Percentiles rank a stretch among this genome's conserved stretches.
These are phyloP conservation scores for Corythoichthys haematopterus DNA, from an alignment of 2,113 vertebrate genomes.

Conservation along the genomic window DNA sequence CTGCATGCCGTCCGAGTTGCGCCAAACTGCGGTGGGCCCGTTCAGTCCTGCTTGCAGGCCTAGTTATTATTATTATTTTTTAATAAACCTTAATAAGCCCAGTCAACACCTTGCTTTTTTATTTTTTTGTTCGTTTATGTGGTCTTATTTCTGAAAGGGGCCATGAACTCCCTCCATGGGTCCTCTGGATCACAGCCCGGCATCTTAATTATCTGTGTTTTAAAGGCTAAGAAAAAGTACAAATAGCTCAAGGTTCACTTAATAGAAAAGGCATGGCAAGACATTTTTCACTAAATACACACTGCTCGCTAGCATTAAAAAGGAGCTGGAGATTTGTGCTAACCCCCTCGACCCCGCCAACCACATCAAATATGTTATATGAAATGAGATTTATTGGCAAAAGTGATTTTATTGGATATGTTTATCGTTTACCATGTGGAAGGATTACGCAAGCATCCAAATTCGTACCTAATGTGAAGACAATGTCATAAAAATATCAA, in stretches of 20 bases:
- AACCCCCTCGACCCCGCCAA: neutral
- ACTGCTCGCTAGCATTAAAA: neutral
- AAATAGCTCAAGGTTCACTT: slow-evolving; percentile 23
- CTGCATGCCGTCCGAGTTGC: too few species aligned
- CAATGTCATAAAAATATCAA: neutral
- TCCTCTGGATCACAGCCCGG: slow-evolving; percentile 12
- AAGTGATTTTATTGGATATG: neutral
- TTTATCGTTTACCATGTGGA: neutral
- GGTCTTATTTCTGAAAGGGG: neutral
- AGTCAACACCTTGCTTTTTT: slow-evolving; percentile 2
- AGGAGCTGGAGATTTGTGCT: neutral
- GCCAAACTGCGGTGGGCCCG: neutral
- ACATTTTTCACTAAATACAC: slow-evolving; percentile 24
- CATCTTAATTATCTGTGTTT: slow-evolving; percentile 27
- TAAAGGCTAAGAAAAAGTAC: slow-evolving; percentile 17
- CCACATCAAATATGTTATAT: neutral
- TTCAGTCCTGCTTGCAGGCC: too few species aligned
- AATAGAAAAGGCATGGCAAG: slow-evolving; percentile 36
- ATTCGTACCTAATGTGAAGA: neutral
- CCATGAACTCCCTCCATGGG: neutral
- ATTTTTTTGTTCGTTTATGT: neutral
- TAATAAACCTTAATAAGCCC: neutral
- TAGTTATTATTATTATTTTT: neutral
- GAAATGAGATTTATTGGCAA: neutral
- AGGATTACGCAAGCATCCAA: neutral